Evolutionary conservation across 2,797 vertebrate species (phyloP), one percentile per base, ranked within the genome.

Genomic region (Sebastes flavidus): DNA sequence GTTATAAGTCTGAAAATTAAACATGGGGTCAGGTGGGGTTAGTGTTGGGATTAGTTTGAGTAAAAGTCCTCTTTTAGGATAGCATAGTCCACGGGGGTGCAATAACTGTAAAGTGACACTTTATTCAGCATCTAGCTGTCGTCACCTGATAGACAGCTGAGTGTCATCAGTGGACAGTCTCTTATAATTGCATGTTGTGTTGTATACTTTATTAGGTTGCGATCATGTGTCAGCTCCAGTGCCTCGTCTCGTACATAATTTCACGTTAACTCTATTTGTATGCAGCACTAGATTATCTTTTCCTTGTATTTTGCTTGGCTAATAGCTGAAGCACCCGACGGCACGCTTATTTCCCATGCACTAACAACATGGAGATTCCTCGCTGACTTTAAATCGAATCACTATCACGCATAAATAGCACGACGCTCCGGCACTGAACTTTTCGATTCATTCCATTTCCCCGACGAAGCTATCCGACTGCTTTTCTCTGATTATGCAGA

Each of bases 401-500:
- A 71, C 87, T 66, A 52, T 88, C 70, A 25, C 59, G 68, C 85
- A 78, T 88, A 93, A 90, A 90, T 81, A 91, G 84, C 84, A 68
- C 49, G 60, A 70, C 8, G 84, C 85, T 89, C 86, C n/a, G 67
- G 74, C 78, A 52, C 78, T 91, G 90, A 92, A 93, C 92, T 91
- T 92, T 90, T 74, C 75, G 69, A 89, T 91, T 86, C 89, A 74
- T 92, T 92, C 81, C 85, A 88, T 93, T 88, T 91, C 73, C 83
- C 87, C 74, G 80, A 74, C 66, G 83, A 91, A 75, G 72, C 63
- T 76, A 75, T 63, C 80, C 63, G 87, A 82, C 88, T 87, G 87
- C 83, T 87, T 87, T 89, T 74, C 83, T 81, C 83, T 85, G 83
- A 92, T 95, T 92, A 91, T 94, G 89, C 85, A 91, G 92, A 94